phyloP scores from a whole-genome alignment of 1,140 invertebrate species.

The Bombus balteatus region DNA sequence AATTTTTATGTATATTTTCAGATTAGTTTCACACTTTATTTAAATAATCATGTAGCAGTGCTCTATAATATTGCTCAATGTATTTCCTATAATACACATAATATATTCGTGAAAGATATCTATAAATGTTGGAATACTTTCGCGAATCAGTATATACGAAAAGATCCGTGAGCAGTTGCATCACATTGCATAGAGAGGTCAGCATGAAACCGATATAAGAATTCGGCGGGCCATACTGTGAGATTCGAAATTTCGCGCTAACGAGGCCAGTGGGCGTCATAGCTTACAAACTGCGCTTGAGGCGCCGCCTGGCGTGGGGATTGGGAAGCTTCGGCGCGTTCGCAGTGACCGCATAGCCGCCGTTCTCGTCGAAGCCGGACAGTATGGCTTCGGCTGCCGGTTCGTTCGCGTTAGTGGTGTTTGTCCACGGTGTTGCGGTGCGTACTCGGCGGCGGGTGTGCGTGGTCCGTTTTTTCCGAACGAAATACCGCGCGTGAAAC shows the following conservation, averaged over 20 bases:
- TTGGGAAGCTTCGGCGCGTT: background rate
- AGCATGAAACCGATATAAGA: background rate
- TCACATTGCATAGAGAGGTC: background rate
- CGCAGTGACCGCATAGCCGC: slow-evolving; percentile 5
- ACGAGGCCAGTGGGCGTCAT: background rate
- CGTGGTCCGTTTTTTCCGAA: slow-evolving; percentile 49
- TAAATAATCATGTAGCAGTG: too few species aligned
- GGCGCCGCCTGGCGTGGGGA: slow-evolving; percentile 19
- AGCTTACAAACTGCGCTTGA: background rate
- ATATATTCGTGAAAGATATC: too few species aligned
- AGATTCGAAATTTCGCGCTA: slow-evolving; percentile 35
- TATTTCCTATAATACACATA: too few species aligned
- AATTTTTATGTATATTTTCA: too few species aligned
- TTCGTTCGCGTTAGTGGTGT: slow-evolving; percentile 57
- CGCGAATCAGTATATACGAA: background rate
- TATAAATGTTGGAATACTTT: too few species aligned
- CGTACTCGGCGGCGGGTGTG: slow-evolving; percentile 59
- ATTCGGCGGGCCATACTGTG: too few species aligned
- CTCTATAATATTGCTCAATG: too few species aligned
- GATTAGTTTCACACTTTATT: too few species aligned
- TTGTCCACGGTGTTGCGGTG: slow-evolving; percentile 37
- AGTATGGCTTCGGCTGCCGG: slow-evolving; percentile 80
- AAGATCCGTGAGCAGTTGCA: background rate
- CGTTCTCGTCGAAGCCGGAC: slow-evolving; percentile 32
- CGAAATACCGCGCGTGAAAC: slow-evolving; percentile 20